phyloP scores from a whole-genome alignment of 2,113 vertebrate species.

The Manacus vitellinus region DNA sequence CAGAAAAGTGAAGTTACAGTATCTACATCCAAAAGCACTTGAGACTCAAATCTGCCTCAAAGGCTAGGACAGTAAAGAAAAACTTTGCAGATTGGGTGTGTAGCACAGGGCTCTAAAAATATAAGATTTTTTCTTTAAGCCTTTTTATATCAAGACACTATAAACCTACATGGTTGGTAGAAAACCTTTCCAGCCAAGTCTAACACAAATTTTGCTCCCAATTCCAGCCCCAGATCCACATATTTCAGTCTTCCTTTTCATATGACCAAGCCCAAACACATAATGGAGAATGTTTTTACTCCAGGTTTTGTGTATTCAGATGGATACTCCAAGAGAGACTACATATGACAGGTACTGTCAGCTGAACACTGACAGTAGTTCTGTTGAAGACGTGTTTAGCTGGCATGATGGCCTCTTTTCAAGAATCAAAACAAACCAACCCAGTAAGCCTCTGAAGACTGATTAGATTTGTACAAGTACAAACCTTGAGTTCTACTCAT shows the following conservation, averaged over 20 bases:
- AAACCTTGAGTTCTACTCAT: not conserved
- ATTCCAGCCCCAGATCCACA: not conserved
- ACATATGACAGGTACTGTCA: rapidly evolving
- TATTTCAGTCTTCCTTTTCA: not conserved
- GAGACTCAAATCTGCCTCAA: not conserved
- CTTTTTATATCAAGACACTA: not conserved
- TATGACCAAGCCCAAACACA: not conserved
- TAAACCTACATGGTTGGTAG: not conserved
- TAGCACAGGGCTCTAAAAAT: not conserved
- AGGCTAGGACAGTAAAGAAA: not conserved
- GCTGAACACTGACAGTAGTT: not conserved
- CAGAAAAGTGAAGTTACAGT: not conserved
- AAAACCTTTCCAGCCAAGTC: not conserved
- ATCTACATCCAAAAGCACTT: not conserved
- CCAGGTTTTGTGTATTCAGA: not conserved
- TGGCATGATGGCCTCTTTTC: not conserved
- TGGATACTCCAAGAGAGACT: not conserved
- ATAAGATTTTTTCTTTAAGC: not conserved
- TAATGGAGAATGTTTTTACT: not conserved
- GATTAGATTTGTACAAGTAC: not conserved
- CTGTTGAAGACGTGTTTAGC: not conserved
- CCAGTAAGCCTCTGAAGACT: not conserved
- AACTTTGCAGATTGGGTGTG: not conserved
- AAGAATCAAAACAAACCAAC: not conserved
- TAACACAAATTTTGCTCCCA: not conserved